These are phyloP conservation scores for Indicator maculatus DNA, from an alignment of 2,113 vertebrate genomes.

Conservation along the genomic window DNA sequence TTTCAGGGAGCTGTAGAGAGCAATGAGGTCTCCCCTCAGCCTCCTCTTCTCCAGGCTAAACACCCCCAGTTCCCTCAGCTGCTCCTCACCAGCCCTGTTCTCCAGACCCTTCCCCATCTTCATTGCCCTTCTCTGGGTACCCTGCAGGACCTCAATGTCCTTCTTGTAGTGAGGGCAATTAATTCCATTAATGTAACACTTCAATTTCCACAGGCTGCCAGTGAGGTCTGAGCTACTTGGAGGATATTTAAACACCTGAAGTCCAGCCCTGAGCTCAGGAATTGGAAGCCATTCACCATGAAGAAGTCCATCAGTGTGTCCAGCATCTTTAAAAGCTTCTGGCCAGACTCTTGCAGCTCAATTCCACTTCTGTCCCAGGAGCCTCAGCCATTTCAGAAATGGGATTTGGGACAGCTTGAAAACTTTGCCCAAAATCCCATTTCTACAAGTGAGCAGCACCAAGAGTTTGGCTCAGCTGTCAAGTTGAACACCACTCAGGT, in stretches of 20 bases:
- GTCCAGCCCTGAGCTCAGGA: neutral
- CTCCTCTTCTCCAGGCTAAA: too few relatives aligned
- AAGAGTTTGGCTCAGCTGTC: neutral
- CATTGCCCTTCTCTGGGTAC: too few relatives aligned
- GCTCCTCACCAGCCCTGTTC: too few relatives aligned
- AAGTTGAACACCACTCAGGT: neutral
- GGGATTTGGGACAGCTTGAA: neutral
- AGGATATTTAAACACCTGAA: neutral
- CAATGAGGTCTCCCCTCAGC: too few relatives aligned
- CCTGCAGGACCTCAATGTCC: too few relatives aligned
- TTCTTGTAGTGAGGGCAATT: too few relatives aligned
- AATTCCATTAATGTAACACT: neutral
- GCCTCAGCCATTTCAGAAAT: neutral
- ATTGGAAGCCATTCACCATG: neutral
- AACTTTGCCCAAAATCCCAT: neutral
- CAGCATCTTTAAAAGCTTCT: neutral
- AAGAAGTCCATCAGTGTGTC: neutral
- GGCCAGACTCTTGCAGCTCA: neutral
- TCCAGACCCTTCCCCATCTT: too few relatives aligned
- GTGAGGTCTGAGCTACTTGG: neutral
- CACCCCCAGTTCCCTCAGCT: too few relatives aligned
- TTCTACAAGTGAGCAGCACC: rapidly evolving
- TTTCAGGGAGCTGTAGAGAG: too few relatives aligned
- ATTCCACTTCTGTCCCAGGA: neutral
- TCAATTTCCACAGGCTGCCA: neutral